These are phyloP conservation scores for Hemiscyllium ocellatum DNA, from an alignment of 2,113 vertebrate species.

Conservation along the genomic window DNA sequence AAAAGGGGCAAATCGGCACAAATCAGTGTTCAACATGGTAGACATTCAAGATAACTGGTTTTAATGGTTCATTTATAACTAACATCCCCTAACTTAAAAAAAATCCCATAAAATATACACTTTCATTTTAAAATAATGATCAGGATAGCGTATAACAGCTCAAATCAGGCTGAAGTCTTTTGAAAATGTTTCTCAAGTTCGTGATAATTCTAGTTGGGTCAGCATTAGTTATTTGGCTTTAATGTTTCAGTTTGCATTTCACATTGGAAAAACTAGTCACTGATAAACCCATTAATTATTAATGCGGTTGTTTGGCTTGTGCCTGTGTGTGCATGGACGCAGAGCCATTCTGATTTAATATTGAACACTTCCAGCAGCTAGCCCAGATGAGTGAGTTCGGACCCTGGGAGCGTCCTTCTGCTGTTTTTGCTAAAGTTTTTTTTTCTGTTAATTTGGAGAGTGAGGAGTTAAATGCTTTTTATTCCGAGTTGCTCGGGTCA, in stretches of 20 bases:
- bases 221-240: not conserved
- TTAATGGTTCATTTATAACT: not conserved
- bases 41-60: not conserved
- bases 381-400: not conserved
- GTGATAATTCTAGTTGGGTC: not conserved
- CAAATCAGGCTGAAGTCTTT: not conserved
- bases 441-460: not conserved
- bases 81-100: not conserved
- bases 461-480: slow-evolving; percentile 10
- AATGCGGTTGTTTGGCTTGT: not conserved
- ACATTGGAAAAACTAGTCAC: not conserved
- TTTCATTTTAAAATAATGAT: too few relatives aligned
- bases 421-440: not conserved
- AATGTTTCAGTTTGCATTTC: not conserved
- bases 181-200: not conserved
- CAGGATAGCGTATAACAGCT: not conserved
- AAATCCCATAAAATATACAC: not conserved
- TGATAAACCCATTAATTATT: slow-evolving; percentile 24
- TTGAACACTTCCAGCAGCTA: not conserved
- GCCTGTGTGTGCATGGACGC: not conserved
- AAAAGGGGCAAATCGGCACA: not conserved
- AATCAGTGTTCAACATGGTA: not conserved
- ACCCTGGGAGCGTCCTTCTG: not conserved
- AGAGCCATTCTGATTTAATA: not conserved
- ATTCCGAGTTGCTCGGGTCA: not conserved